Percentiles rank a stretch among this genome's conserved stretches.
Conservation (phyloP, 2,113 vertebrate species). For the Cephalopholis sonnerati region DNA sequence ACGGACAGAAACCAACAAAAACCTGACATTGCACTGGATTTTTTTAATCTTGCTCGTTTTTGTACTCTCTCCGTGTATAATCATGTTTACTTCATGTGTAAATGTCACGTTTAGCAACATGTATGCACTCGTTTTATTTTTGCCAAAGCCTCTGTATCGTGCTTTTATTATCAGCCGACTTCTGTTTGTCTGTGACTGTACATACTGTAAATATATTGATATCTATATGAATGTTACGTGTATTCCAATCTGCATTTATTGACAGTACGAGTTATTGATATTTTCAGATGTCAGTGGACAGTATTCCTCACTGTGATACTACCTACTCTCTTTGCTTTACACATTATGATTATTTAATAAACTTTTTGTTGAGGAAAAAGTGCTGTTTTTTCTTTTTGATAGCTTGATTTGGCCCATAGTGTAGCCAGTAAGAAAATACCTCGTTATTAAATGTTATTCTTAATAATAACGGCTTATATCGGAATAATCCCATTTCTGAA, state of each 20-base stretch:
- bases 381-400: slow-evolving; percentile 68
- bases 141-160: slow-evolving; percentile 85
- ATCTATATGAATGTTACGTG: slow-evolving; percentile 85
- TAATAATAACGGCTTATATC: slow-evolving; percentile 68
- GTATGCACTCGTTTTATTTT: slow-evolving; percentile 81
- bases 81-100: slow-evolving; percentile 80
- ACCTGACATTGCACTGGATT: slow-evolving; percentile 86
- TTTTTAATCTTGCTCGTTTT: slow-evolving; percentile 74
- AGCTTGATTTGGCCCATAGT: slow-evolving; percentile 71
- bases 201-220: slow-evolving; percentile 82
- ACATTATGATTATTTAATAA: slow-evolving; percentile 82
- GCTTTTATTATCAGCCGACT: slow-evolving; percentile 53
- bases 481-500: slow-evolving; percentile 67
- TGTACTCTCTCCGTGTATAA: slow-evolving; percentile 67
- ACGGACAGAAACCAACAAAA: slow-evolving; percentile 72
- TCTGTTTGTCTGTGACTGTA: slow-evolving; percentile 74
- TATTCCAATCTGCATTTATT: slow-evolving; percentile 85
- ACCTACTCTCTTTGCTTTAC: slow-evolving; percentile 82
- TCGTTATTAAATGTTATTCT: slow-evolving; percentile 79
- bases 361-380: slow-evolving; percentile 75
- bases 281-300: slow-evolving; percentile 81
- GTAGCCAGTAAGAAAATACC: slow-evolving; percentile 80
- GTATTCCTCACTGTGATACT: slow-evolving; percentile 87
- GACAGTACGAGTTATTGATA: slow-evolving; percentile 79
- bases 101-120: slow-evolving; percentile 75